Percentiles rank a stretch among this genome's conserved stretches.
phyloP scores from a whole-genome alignment of 2,888 invertebrate genomes.

The Agriopis marginaria region DNA sequence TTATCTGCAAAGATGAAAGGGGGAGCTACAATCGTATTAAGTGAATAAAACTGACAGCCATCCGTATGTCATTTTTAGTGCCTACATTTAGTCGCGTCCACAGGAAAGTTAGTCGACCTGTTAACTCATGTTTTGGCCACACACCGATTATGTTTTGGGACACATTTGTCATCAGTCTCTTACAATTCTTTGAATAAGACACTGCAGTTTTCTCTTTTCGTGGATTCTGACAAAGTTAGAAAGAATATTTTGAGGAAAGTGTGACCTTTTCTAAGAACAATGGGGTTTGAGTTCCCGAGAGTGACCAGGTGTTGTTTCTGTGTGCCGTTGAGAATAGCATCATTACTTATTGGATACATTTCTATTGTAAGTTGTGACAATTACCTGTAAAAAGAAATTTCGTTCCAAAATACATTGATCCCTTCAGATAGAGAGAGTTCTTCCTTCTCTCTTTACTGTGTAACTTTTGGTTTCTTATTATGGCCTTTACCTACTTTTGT shows the following conservation, averaged over 20 bases:
- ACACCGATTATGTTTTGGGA: slow-evolving; percentile 14
- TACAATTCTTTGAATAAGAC: neutral
- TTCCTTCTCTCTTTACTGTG: too few species aligned
- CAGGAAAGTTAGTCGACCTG: neutral
- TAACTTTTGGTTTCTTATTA: too few species aligned
- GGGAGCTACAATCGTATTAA: neutral
- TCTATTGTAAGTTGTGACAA: slow-evolving; percentile 69
- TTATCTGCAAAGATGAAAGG: neutral
- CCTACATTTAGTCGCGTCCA: neutral
- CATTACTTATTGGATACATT: slow-evolving; percentile 73
- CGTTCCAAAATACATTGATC: too few species aligned
- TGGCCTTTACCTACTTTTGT: too few species aligned
- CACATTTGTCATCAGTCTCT: slow-evolving; percentile 12
- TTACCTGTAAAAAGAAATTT: too few species aligned
- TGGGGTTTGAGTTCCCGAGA: slow-evolving; percentile 61
- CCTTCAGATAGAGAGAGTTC: too few species aligned
- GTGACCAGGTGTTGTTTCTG: slow-evolving; percentile 71
- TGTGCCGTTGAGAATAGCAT: slow-evolving; percentile 66
- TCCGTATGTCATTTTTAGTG: neutral
- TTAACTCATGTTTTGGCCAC: slow-evolving; percentile 23
- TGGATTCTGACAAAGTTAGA: neutral
- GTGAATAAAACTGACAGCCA: neutral
- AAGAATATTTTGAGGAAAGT: neutral
- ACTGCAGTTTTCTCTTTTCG: neutral
- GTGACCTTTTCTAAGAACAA: slow-evolving; percentile 24